phyloP scores from a whole-genome alignment of 2,888 invertebrate species.

The Diaphora mendica region DNA sequence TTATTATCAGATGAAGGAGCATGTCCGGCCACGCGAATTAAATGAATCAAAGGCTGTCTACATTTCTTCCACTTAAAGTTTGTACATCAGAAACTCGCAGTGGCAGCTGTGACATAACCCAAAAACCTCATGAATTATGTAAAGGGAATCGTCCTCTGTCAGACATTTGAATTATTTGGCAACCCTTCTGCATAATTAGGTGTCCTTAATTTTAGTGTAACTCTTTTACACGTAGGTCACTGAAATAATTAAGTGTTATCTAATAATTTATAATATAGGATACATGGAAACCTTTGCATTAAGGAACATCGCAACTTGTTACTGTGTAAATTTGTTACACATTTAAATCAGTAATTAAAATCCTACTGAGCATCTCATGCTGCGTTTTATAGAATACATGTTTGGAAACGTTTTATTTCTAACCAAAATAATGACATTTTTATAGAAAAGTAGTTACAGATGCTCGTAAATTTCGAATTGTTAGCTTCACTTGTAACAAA shows the following conservation, averaged over 20 bases:
- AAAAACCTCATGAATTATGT: conserved; percentile 79
- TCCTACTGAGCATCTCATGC: not conserved
- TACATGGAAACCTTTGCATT: not conserved
- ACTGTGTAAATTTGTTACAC: not conserved
- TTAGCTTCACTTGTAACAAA: no score
- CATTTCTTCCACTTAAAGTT: conserved; percentile 54
- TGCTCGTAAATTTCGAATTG: no score
- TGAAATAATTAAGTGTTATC: conserved; percentile 36
- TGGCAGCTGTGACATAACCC: conserved; percentile 71
- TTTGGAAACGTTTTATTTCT: no score
- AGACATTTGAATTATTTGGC: conserved; percentile 81
- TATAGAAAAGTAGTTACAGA: no score
- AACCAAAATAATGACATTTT: no score
- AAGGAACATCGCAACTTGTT: not conserved
- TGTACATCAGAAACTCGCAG: conserved; percentile 50
- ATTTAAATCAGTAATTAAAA: not conserved
- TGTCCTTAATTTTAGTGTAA: conserved; percentile 58
- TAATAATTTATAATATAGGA: conserved; percentile 25
- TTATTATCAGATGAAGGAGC: conserved; percentile 58
- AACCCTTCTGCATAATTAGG: conserved; percentile 75
- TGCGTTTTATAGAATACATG: not conserved
- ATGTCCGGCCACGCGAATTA: conserved; percentile 56
- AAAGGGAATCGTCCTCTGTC: conserved; percentile 70
- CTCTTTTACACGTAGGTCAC: conserved; percentile 55
- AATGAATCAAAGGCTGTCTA: conserved; percentile 68